Conservation (phyloP, 2,888 invertebrate genomes). For the Drosophila fungiperda region DNA sequence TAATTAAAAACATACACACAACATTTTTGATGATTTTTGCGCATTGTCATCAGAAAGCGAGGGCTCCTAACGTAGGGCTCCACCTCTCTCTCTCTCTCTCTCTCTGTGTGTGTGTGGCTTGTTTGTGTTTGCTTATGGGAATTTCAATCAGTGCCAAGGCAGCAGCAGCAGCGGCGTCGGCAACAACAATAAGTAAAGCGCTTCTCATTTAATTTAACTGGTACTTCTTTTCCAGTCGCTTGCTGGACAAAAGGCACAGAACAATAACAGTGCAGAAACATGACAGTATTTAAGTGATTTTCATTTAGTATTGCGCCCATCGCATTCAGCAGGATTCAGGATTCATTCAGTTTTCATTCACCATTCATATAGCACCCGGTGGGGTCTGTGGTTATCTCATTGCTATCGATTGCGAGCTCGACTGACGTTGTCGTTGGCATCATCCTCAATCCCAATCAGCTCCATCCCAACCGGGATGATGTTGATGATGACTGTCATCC, state of each 20-base stretch:
- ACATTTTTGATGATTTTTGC: conserved; percentile 60
- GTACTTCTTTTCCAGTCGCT: conserved; percentile 48
- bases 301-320: conserved; percentile 46
- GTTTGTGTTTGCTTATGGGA: conserved; percentile 64
- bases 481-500: conserved; percentile 50
- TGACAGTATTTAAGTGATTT: conserved; percentile 70
- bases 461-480: conserved; percentile 37
- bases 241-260: conserved; percentile 46
- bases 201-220: conserved; percentile 62
- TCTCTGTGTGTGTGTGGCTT: conserved; percentile 5
- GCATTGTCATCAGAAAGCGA: conserved; percentile 54
- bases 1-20: conserved; percentile 62
- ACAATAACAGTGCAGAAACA: conserved; percentile 46
- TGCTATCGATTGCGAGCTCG: conserved; percentile 26
- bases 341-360: background rate
- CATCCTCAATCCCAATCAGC: conserved; percentile 46
- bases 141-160: conserved; percentile 69
- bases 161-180: conserved; percentile 26
- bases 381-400: conserved; percentile 21
- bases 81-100: too few relatives aligned
- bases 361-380: conserved; percentile 24
- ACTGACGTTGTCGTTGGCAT: conserved; percentile 1
- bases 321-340: background rate
- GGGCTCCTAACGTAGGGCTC: conserved; percentile 10
- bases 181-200: conserved; percentile 42